Conservation (phyloP, 2,888 invertebrate species). For the Stenoptilia bipunctidactyla region DNA sequence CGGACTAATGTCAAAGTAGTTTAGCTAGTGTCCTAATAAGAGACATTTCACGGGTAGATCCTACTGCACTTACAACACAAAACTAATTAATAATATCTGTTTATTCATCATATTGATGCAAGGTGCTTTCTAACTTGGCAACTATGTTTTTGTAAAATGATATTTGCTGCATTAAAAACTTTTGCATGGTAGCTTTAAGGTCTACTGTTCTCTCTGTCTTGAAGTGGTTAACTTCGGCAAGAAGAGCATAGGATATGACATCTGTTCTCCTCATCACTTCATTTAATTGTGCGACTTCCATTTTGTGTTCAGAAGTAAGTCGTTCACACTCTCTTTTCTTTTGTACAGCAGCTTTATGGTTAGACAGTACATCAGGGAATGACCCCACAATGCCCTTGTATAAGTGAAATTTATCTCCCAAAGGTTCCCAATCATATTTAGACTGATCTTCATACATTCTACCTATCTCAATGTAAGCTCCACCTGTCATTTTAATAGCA, state of each 20-base stretch:
- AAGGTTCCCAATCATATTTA: conserved; percentile 89
- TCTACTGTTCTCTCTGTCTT: conserved; percentile 88
- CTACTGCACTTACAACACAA: background rate
- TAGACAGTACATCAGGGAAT: conserved; percentile 90
- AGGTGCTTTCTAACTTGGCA: conserved; percentile 75
- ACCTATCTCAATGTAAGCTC: conserved; percentile 91
- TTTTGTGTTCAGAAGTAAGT: conserved; percentile 83
- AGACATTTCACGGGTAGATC: too few species aligned
- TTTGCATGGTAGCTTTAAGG: conserved; percentile 87
- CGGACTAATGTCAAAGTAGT: too few species aligned
- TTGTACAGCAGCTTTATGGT: conserved; percentile 91
- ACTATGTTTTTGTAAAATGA: conserved; percentile 91
- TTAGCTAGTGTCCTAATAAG: too few species aligned
- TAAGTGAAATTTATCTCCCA: conserved; percentile 91
- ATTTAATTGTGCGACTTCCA: conserved; percentile 83
- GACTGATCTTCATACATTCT: conserved; percentile 92
- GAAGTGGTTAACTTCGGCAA: conserved; percentile 96
- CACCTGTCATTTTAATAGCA: conserved; percentile 88
- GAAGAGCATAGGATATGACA: conserved; percentile 90
- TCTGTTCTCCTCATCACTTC: conserved; percentile 89
- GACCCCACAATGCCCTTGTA: conserved; percentile 93
- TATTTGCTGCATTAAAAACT: conserved; percentile 90
- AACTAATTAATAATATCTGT: background rate
- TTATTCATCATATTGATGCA: conserved; percentile 60
- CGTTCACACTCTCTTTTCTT: conserved; percentile 92